A percentile compares a stretch with the other conserved stretches of the same genome.
Evolutionary conservation across 1,140 invertebrate genomes (phyloP).

Genomic region (Asbolus verrucosus): DNA sequence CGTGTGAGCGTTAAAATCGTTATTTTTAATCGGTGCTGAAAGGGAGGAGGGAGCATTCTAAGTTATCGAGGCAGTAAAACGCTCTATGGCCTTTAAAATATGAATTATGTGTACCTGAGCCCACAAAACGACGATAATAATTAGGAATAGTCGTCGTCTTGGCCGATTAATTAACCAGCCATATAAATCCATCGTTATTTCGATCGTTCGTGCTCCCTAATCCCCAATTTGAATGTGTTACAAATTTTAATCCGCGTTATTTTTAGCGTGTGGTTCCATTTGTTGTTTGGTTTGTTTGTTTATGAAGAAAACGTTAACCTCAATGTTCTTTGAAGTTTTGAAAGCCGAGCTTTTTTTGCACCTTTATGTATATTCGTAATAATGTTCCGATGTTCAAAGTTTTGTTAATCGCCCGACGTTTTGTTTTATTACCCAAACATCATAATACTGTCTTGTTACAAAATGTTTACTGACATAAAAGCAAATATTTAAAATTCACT

Average conservation of each 20-base stretch:
- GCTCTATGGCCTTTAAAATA: background rate
- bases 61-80: no score
- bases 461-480: slow-evolving; percentile 28
- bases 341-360: background rate
- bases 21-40: no score
- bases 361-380: no score
- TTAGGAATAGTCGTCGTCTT: slow-evolving; percentile 4
- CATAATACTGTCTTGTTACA: slow-evolving; percentile 32
- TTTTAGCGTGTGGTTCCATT: slow-evolving; percentile 2
- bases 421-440: slow-evolving; percentile 8
- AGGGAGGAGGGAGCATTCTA: no score
- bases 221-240: background rate
- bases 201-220: background rate
- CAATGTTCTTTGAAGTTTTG: background rate
- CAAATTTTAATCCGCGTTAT: background rate
- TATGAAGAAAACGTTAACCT: background rate
- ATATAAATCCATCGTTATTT: background rate
- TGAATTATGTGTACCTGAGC: slow-evolving; percentile 14
- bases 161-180: slow-evolving; percentile 3
- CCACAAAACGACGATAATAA: slow-evolving; percentile 2
- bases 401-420: background rate
- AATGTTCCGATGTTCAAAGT: background rate
- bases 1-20: no score
- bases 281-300: slow-evolving; percentile 5
- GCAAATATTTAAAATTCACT: slow-evolving; percentile 35